These are phyloP conservation scores for Papilio aristodemus DNA, from an alignment of 1,140 invertebrate genomes.

Conservation along the genomic window DNA sequence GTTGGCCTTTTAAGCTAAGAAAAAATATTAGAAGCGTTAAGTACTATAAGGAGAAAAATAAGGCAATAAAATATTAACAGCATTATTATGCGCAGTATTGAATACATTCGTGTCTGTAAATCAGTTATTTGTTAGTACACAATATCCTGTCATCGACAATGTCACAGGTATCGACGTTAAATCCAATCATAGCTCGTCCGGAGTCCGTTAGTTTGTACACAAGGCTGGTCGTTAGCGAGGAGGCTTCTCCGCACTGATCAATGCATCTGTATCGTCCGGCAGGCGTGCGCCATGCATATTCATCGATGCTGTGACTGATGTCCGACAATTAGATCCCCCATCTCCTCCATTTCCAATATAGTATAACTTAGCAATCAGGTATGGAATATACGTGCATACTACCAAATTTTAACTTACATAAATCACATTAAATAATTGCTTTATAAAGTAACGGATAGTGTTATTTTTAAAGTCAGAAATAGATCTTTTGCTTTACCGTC, in stretches of 20 bases:
- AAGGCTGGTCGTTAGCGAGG: slow-evolving; percentile 21
- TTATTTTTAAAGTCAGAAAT: not conserved
- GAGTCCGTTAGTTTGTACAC: slow-evolving; percentile 5
- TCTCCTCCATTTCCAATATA: not conserved
- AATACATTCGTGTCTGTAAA: not conserved
- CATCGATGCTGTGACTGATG: slow-evolving; percentile 28
- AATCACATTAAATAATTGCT: too few species aligned
- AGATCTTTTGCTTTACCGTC: not conserved
- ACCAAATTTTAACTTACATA: too few species aligned
- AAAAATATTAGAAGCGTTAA: not conserved
- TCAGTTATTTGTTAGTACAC: not conserved
- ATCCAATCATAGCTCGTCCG: slow-evolving; percentile 10
- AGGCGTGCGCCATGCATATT: slow-evolving; percentile 27
- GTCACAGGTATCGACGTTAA: not conserved
- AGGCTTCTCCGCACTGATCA: slow-evolving; percentile 24
- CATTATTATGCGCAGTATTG: too few species aligned
- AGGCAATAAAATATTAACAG: too few species aligned
- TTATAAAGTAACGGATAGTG: too few species aligned
- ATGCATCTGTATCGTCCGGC: slow-evolving; percentile 22
- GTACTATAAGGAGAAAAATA: too few species aligned
- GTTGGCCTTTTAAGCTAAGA: not conserved
- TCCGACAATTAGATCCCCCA: slow-evolving; percentile 26
- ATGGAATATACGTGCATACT: not conserved
- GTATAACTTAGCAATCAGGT: not conserved
- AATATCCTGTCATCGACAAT: slow-evolving; percentile 12